phyloP scores from a whole-genome alignment of 2,888 invertebrate genomes.

The Rhagophthalmus giganteus region DNA sequence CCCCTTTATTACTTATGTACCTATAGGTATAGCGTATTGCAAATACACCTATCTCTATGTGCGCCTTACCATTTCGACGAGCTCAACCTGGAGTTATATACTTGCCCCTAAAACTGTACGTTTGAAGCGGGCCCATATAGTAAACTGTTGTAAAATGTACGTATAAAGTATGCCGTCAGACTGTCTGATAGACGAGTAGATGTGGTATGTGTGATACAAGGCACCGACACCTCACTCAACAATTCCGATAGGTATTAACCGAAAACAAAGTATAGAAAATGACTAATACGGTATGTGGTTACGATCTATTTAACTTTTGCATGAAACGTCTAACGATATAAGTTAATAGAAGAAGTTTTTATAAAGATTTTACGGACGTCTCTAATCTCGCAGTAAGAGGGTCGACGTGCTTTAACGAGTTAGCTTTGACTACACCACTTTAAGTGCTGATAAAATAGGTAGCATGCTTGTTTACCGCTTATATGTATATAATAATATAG shows the following conservation, averaged over 20 bases:
- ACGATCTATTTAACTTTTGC: neutral
- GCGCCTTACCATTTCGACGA: slow-evolving; percentile 50
- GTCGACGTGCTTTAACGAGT: no score
- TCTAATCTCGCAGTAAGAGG: no score
- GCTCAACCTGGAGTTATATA: slow-evolving; percentile 37
- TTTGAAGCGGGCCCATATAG: slow-evolving; percentile 45
- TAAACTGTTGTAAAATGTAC: slow-evolving; percentile 57
- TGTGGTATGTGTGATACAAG: slow-evolving; percentile 36
- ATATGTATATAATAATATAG: no score
- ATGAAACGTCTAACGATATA: no score
- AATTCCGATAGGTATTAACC: no score
- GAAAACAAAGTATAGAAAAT: neutral
- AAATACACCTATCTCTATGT: slow-evolving; percentile 47
- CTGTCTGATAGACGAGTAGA: slow-evolving; percentile 49
- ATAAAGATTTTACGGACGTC: no score
- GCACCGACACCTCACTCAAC: slow-evolving; percentile 8
- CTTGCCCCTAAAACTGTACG: slow-evolving; percentile 46
- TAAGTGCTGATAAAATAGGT: no score
- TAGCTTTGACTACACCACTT: no score
- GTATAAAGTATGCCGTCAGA: slow-evolving; percentile 55
- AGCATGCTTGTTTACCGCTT: no score
- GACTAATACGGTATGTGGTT: neutral
- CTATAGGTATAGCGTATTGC: slow-evolving; percentile 39
- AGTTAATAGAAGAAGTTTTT: slow-evolving; percentile 1
- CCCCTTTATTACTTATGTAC: slow-evolving; percentile 37